Base-by-base conservation (phyloP, 30 jellyfish, hydroid and myxozoan species). In the Turritopsis dohrnii region DNA sequence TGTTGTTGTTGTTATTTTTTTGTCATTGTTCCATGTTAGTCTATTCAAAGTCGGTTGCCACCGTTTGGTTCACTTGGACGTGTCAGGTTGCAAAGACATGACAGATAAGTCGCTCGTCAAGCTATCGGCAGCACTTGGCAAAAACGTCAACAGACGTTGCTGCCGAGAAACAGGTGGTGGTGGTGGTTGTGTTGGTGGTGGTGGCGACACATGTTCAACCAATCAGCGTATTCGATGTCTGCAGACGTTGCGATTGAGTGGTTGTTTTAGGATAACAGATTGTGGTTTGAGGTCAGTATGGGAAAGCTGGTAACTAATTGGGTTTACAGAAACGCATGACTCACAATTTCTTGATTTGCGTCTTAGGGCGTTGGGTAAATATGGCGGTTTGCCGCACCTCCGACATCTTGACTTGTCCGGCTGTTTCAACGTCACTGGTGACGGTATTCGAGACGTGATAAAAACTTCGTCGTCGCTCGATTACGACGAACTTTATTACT, bases 331-430 rank as follows among this genome's bases (percentile, higher is more conserved):
- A n/a, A n/a, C n/a, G n/a, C n/a, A n/a, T n/a, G n/a, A n/a, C n/a
- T 41, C 60, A 41, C 13, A 41, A 41, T 41, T 41, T 41, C 60
- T 41, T 13, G 60, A 3, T 41, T 3, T 41, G n/a, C n/a, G n/a
- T n/a, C n/a, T 27, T 41, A 93, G 98, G 87, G 91, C 98, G 16
- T 85, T 93, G 22, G 88, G 96, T 31, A 93, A 82, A 74, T 79
- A 84, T 60, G 94, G 96, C 71, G 95, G 96, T 66, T 82, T 93
- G 74, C 98, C 95, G 22, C 26, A 53, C 20, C 85, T 93, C 28
- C 86, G 71, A 31, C 98, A 93, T 73, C 76, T 93, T 79, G 98
- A 93, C 53, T 86, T 93, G 31, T 93, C 98, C 23, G 98, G 98
- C 66, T 93, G 98, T 71, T 41, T 88, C 41, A 85, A 88, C 72